Percentiles rank a stretch among this genome's conserved stretches.
phyloP scores from a whole-genome alignment of 35 echinoderm and acorn worm species.

The Ophiothrix spiculata region DNA sequence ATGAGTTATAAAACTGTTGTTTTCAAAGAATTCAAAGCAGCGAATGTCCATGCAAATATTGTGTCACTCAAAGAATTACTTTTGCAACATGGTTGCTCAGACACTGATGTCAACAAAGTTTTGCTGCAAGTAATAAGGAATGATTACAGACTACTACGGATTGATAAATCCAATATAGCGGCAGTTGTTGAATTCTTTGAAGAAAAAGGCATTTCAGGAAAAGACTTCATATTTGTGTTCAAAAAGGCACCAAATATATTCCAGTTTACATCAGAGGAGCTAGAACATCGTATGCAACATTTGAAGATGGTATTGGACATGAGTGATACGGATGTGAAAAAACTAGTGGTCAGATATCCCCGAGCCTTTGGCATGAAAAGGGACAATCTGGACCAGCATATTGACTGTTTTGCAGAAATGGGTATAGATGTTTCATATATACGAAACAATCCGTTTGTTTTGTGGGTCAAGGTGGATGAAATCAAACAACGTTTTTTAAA shows the following conservation, averaged over 20 bases:
- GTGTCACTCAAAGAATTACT: background rate
- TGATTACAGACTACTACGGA: background rate
- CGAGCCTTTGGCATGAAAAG: background rate
- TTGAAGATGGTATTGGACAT: background rate
- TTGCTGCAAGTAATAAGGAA: background rate
- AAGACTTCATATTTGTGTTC: background rate
- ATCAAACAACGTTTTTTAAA: background rate
- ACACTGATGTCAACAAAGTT: background rate
- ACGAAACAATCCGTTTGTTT: background rate
- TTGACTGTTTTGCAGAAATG: background rate
- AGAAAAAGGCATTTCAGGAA: background rate
- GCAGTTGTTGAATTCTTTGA: background rate
- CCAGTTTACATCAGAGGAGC: background rate
- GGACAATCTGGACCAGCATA: background rate
- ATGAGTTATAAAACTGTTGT: background rate
- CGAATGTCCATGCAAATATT: background rate
- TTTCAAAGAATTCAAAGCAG: background rate
- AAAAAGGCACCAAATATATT: background rate
- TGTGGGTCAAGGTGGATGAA: background rate
- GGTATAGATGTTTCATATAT: background rate
- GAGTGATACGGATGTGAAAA: background rate
- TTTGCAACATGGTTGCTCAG: background rate
- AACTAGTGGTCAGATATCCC: background rate
- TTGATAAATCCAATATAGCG: background rate
- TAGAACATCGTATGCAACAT: background rate